Evolutionary conservation across 1,140 invertebrate genomes (phyloP).

Genomic region (Penaeus indicus): DNA sequence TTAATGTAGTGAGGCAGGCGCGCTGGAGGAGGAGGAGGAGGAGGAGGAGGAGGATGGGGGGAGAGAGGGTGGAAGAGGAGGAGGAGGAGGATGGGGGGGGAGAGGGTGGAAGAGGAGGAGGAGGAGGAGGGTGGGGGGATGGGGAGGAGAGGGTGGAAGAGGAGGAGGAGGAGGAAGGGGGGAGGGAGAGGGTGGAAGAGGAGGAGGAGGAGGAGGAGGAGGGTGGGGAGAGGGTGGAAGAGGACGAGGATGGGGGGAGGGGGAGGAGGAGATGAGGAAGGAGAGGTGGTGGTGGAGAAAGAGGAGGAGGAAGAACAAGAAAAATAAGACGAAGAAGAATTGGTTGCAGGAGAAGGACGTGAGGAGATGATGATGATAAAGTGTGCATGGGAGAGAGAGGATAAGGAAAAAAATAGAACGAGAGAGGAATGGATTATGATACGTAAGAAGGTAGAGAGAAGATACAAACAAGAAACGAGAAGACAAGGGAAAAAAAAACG

Average conservation of each 20-base stretch:
- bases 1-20: constrained; percentile 48
- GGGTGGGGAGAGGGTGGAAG: background rate
- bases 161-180: too few species aligned
- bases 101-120: background rate
- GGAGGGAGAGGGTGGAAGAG: background rate
- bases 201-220: background rate
- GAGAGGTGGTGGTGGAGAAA: background rate
- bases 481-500: background rate
- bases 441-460: background rate
- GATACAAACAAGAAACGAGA: background rate
- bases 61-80: background rate
- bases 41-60: background rate
- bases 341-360: background rate
- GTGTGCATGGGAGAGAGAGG: background rate
- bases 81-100: background rate
- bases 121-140: background rate
- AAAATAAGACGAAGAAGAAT: background rate
- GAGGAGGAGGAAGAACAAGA: background rate
- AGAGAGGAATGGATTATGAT: background rate
- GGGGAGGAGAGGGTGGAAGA: background rate
- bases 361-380: background rate
- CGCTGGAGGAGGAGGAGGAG: background rate
- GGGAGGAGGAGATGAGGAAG: too few species aligned
- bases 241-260: background rate
- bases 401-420: background rate